Conservation (phyloP, 2,888 invertebrate species). For the Oxyteleia sp. region DNA sequence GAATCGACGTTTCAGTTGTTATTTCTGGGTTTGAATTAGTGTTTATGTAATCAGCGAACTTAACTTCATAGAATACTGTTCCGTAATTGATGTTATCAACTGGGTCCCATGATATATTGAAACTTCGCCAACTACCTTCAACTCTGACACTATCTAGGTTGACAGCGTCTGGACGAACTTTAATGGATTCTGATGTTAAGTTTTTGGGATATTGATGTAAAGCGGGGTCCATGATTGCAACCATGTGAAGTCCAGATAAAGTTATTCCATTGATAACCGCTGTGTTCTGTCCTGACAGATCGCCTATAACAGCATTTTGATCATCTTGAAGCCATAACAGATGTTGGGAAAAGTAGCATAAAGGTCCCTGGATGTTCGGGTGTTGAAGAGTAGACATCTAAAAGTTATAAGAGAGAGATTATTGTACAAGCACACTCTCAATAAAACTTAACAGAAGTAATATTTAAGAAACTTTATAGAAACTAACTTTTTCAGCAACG, state of each 20-base stretch:
- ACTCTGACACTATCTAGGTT: conserved; percentile 91
- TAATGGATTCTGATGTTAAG: conserved; percentile 88
- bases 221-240: conserved; percentile 92
- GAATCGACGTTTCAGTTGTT: conserved; percentile 83
- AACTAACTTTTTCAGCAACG: conserved; percentile 82
- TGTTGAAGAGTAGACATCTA: conserved; percentile 80
- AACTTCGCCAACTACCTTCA: conserved; percentile 93
- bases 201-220: conserved; percentile 90
- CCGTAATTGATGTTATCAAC: conserved; percentile 93
- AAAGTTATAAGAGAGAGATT: not conserved
- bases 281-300: conserved; percentile 92
- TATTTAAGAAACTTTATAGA: not conserved
- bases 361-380: conserved; percentile 90
- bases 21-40: conserved; percentile 89
- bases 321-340: conserved; percentile 94
- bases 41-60: conserved; percentile 89
- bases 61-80: conserved; percentile 94
- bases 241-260: conserved; percentile 90
- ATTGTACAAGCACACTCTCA: not conserved
- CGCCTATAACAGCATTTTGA: conserved; percentile 92
- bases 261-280: conserved; percentile 90
- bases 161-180: conserved; percentile 93
- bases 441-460: no score
- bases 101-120: conserved; percentile 95
- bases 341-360: conserved; percentile 94